Evolutionary conservation across 37 sponge, comb jelly and placozoan genomes (phyloP), one percentile per base, ranked within the genome.

Genomic region (Corticium candelabrum): DNA sequence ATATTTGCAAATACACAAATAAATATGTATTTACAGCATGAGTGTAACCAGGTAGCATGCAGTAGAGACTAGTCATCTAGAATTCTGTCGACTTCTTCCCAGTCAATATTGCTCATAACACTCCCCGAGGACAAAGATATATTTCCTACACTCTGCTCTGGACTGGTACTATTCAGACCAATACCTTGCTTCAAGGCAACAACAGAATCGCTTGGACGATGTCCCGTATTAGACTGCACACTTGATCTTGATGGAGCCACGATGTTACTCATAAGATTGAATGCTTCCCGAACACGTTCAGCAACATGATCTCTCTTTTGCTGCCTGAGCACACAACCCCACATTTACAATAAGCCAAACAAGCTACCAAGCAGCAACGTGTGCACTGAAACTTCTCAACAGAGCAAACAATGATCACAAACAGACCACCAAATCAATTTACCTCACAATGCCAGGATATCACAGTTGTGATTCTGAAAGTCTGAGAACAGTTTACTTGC

Each of bases 41-140:
- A n/a, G n/a, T n/a, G n/a, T n/a, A n/a, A n/a, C n/a, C n/a, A n/a
- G n/a, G n/a, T n/a, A n/a, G n/a, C n/a, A n/a, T n/a, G n/a, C n/a
- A n/a, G n/a, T n/a, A n/a, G n/a, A n/a, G n/a, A n/a, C 62, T 50
- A 84, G 35, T 3, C 3, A n/a, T 86, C 84, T 2, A 87, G 38
- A 2, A 87, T 72, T 75, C 67, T 56, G 39, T 87, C 87, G 76
- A 87, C 84, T 40, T 79, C 68, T 32, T 87, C 80, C 87, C 87
- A 87, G 81, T 87, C 87, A 41, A 87, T 87, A 43, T 74, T 68
- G 38, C 85, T 67, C 15, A 38, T 35, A 38, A 79, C 56, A 37
- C 87, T 83, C 30, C 76, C 84, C 33, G 87, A 78, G 2, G 83
- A 86, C 67, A 82, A 82, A 74, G 62, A 50, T 27, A 50, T 50